Evolutionary conservation across 2,113 vertebrate species (phyloP), one percentile per base, ranked within the genome.

Genomic region (Dipodomys stephensi): DNA sequence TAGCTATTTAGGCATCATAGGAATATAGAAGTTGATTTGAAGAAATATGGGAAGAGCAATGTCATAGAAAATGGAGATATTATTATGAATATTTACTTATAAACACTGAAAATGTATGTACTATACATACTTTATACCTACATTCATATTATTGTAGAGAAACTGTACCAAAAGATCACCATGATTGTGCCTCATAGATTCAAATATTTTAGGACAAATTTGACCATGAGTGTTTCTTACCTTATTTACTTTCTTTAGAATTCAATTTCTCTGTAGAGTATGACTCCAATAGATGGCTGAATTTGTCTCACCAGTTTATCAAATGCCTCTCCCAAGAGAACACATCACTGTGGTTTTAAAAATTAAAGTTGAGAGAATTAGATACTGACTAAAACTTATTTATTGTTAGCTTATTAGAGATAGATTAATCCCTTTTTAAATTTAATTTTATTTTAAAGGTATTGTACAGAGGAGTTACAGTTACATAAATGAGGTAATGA

Each of bases 31-130:
- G 32, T 39, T 12, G 84, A 28, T 46, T 35, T 44, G 39, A 25
- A 91, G 19, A 32, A 82, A 53, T 81, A 44, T 76, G 86, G 67
- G 81, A 76, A 90, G 4, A 68, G 46, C 4, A 3, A 44, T 65
- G 62, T 67, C 32, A 92, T 7, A 79, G 11, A n/a, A 81, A 76
- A 28, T 35, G 71, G n/a, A 6, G 16, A 49, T 74, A 90, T 92
- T 77, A 85, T 78, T 83, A 92, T 16, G 83, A n/a, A 89, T 73
- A 76, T 83, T 80, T 27, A 95, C 27, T 27, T 82, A 80, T 49
- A 64, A 77, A 60, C 46, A 73, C 19, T 53, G 30, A 44, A 90
- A 65, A 78, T 88, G 8, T 82, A 46, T 87, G 35, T 73, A 16
- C 11, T 28, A 10, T 77, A 88, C 6, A 53, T 25, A 15, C 18